Conservation (phyloP, 2,797 vertebrate species). For the Columba guinea region DNA sequence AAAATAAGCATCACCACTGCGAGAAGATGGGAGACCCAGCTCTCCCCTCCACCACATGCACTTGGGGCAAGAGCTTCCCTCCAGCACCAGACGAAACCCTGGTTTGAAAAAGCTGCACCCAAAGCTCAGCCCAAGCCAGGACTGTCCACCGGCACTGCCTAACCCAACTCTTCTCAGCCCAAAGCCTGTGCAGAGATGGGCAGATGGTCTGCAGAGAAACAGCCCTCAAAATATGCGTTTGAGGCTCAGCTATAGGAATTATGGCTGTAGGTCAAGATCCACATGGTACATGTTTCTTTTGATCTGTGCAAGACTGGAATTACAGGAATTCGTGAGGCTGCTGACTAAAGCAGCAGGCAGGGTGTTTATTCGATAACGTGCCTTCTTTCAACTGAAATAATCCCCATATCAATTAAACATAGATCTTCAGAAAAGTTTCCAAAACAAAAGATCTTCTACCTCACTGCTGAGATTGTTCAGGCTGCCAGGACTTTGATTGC, state of each 20-base stretch:
- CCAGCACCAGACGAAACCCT: not conserved
- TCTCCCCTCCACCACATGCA: not conserved
- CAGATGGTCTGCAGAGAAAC: not conserved
- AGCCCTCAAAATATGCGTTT: not conserved
- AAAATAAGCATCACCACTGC: not conserved
- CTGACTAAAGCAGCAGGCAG: not conserved
- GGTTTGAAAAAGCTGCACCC: not conserved
- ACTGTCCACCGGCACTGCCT: not conserved
- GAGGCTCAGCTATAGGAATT: not conserved
- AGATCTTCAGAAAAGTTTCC: not conserved
- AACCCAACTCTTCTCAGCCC: not conserved
- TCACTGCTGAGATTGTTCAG: not conserved
- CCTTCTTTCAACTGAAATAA: not conserved
- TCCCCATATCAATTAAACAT: not conserved
- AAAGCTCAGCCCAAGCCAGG: not conserved
- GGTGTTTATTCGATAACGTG: not conserved
- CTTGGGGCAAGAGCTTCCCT: not conserved
- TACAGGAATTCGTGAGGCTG: not conserved
- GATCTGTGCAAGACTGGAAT: not conserved
- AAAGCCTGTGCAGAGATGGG: not conserved
- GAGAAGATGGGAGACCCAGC: not conserved
- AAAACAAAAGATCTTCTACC: not conserved
- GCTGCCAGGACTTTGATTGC: not conserved
- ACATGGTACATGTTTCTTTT: fast-evolving
- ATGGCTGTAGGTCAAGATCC: not conserved